Evolutionary conservation across 2,888 invertebrate genomes (phyloP).

Genomic region (Eilema griseolum): DNA sequence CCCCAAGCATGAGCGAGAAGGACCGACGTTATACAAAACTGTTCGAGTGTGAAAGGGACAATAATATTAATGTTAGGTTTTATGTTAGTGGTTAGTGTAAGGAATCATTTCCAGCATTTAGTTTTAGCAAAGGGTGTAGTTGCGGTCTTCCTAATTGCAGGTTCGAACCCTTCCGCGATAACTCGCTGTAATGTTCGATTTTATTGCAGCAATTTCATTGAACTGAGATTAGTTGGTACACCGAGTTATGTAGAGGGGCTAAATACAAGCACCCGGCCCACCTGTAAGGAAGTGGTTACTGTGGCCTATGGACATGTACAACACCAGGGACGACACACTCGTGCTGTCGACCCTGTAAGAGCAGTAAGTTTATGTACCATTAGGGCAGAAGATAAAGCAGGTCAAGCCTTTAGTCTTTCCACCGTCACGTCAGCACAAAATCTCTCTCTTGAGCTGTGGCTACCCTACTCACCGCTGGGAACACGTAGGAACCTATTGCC

Average conservation of each 20-base stretch:
- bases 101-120: neutral
- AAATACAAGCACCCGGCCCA: no score
- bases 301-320: no score
- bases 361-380: no score
- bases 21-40: neutral
- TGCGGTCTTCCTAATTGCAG: constrained; percentile 2
- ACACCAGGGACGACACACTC: no score
- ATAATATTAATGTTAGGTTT: neutral
- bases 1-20: neutral
- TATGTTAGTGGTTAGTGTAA: neutral
- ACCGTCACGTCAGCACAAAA: no score
- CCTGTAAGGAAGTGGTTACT: no score
- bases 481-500: no score
- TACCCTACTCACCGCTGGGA: no score
- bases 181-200: neutral
- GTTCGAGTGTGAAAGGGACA: neutral
- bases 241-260: neutral
- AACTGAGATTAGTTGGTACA: neutral
- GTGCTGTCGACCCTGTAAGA: no score
- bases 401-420: no score
- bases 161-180: neutral
- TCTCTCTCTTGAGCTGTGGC: no score
- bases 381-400: no score
- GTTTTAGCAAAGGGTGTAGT: neutral
- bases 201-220: neutral